Percentiles rank a stretch among this genome's conserved stretches.
These are phyloP conservation scores for Diprion similis DNA, from an alignment of 1,140 invertebrate genomes.

Conservation along the genomic window DNA sequence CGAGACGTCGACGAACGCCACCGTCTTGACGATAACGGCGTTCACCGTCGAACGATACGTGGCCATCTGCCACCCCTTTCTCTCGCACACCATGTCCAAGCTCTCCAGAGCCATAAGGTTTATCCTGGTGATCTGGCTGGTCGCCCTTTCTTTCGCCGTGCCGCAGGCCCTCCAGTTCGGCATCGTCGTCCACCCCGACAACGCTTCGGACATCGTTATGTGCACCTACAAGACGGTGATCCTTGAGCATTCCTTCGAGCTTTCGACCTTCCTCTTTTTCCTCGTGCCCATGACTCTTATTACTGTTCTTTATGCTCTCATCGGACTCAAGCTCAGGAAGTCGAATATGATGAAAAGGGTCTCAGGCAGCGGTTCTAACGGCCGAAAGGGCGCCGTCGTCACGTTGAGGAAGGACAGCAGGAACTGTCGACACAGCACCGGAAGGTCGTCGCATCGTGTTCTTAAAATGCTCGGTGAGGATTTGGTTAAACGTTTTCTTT, in stretches of 20 bases:
- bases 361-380: conserved; percentile 28
- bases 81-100: conserved; percentile 63
- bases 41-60: conserved; percentile 87
- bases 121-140: conserved; percentile 63
- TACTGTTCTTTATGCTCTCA: conserved; percentile 53
- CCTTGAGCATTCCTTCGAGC: conserved; percentile 35
- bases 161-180: conserved; percentile 57
- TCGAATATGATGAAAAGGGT: conserved; percentile 61
- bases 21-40: conserved; percentile 89
- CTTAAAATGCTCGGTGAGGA: conserved; percentile 68
- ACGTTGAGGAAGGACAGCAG: not conserved
- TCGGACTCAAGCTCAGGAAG: conserved; percentile 57
- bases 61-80: conserved; percentile 83
- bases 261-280: conserved; percentile 37
- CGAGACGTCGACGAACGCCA: conserved; percentile 89
- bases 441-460: conserved; percentile 63
- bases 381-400: not conserved
- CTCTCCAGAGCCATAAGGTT: conserved; percentile 62
- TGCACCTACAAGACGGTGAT: conserved; percentile 33
- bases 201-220: conserved; percentile 10
- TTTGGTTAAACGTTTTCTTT: not conserved
- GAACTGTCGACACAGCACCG: conserved; percentile 39
- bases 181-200: conserved; percentile 29
- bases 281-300: conserved; percentile 39
- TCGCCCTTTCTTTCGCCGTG: conserved; percentile 57